Conservation (phyloP, 2,888 invertebrate species). For the Tenthredo notha region DNA sequence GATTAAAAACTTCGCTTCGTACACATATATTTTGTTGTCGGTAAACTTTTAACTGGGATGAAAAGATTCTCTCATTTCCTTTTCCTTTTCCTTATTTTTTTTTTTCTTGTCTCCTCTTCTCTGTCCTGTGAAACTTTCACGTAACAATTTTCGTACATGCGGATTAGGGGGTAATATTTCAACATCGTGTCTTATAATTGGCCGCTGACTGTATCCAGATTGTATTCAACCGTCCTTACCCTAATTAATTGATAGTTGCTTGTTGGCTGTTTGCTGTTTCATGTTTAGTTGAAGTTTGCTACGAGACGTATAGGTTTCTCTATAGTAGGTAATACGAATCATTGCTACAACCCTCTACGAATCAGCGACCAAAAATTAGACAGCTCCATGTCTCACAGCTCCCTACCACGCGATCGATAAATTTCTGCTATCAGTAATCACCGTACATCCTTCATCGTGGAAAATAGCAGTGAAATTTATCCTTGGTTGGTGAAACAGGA, state of each 20-base stretch:
- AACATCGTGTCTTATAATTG: slow-evolving; percentile 24
- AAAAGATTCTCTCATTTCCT: neutral
- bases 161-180: neutral
- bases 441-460: neutral
- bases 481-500: neutral
- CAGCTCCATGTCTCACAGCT: slow-evolving; percentile 28
- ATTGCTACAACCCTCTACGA: neutral
- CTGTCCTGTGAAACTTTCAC: neutral
- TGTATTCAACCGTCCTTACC: slow-evolving; percentile 11
- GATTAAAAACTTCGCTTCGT: slow-evolving; percentile 1
- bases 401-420: slow-evolving; percentile 43
- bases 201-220: neutral
- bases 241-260: slow-evolving; percentile 35
- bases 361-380: neutral
- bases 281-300: slow-evolving; percentile 25
- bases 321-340: neutral
- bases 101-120: too few relatives aligned
- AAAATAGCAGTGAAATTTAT: neutral
- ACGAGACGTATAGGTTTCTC: neutral
- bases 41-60: slow-evolving; percentile 5
- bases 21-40: neutral
- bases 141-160: neutral
- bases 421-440: slow-evolving; percentile 32
- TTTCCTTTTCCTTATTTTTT: neutral
- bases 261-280: neutral